Percentiles rank a stretch among this genome's conserved stretches.
phyloP scores from a whole-genome alignment of 2,888 invertebrate genomes.

The Catotricha subobsoleta region DNA sequence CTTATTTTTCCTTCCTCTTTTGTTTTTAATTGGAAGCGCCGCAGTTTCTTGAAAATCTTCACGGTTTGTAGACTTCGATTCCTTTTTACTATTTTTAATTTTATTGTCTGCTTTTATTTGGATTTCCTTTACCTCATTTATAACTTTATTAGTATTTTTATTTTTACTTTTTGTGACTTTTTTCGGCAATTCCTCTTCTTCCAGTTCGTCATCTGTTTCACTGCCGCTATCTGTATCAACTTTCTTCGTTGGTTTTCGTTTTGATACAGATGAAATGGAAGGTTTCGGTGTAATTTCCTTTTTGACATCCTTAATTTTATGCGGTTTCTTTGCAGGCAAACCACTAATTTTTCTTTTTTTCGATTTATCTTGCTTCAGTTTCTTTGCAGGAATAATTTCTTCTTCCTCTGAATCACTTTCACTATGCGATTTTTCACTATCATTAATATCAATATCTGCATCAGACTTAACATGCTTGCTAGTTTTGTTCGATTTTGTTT shows the following conservation, averaged over 20 bases:
- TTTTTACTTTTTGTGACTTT: background rate
- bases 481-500: conserved; percentile 7
- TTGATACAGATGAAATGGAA: background rate
- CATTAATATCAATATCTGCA: background rate
- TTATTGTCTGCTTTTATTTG: too few species aligned
- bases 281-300: background rate
- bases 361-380: too few species aligned
- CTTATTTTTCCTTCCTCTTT: too few species aligned
- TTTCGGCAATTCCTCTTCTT: background rate
- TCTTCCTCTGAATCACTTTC: conserved; percentile 8
- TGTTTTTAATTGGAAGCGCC: too few species aligned
- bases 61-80: too few species aligned
- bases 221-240: conserved; percentile 7
- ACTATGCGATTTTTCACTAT: conserved; percentile 3
- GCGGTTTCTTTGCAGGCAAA: background rate
- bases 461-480: background rate
- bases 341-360: too few species aligned
- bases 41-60: too few species aligned
- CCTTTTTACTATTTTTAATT: too few species aligned
- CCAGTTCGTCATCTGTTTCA: background rate
- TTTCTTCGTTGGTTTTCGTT: background rate
- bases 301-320: background rate
- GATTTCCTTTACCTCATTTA: too few species aligned
- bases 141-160: too few species aligned
- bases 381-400: background rate